Evolutionary conservation across 2,797 vertebrate genomes (phyloP), one percentile per base, ranked within the genome.

Genomic region (Danio jaintianensis): DNA sequence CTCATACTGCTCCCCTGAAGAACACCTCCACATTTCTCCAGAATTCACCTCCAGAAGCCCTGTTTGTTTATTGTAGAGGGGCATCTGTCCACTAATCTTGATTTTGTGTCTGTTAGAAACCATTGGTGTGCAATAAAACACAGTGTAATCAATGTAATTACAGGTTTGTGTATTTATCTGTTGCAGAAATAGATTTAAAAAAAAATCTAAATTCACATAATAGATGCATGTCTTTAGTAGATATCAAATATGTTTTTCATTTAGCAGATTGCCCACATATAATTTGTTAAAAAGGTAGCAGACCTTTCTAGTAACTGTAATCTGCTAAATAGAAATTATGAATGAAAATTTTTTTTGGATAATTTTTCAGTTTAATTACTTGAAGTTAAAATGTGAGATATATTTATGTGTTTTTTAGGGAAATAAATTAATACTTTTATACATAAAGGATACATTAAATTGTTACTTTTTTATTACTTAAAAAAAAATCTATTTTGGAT

Each of bases 1-100:
- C 53, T 66, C 22, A 22, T 20, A 20, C 43, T 62, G 2, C 77
- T 75, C 53, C 36, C 43, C 8, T 45, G 38, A 61, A 82, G n/a
- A 9, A 18, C 20, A 61, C 18, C 58, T 56, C 58, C 29, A 78
- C 62, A 77, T 69, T 61, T 40, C 67, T 70, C 67, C 63, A 50
- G 15, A 58, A 62, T 6, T 56, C 20, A 22, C 15, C 69, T 72
- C 18, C 15, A 9, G 7, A 7, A 50, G 29, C 66, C 15, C 15
- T 61, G 73, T 56, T 9, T 63, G 29, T 55, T 29, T 50, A 62
- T 82, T 29, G 40, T 62, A 47, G 5, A 11, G 47, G 16, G 4
- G 12, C 55, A 74, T 61, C 50, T 75, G 67, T 70, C 13, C 52
- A 16, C 50, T 76, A 7, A 45, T 53, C 36, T 55, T 1, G 4